These are phyloP conservation scores for Tachypleus tridentatus DNA, from an alignment of 1,140 invertebrate species.

Conservation along the genomic window DNA sequence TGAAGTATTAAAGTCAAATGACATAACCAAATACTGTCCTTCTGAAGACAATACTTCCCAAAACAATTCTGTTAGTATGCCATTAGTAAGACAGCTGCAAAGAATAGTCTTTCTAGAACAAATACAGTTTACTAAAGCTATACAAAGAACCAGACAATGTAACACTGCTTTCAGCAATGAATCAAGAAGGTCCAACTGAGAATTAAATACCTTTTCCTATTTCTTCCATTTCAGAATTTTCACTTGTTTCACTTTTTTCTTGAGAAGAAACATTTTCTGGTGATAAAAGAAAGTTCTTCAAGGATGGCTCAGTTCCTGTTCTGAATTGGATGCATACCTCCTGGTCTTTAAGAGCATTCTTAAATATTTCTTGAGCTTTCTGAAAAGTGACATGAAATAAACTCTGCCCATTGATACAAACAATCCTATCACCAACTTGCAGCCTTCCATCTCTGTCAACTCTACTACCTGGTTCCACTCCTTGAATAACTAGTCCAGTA, in stretches of 20 bases:
- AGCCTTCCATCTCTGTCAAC: slow-evolving; percentile 67
- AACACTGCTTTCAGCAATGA: too few relatives aligned
- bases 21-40: too few relatives aligned
- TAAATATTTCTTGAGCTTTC: slow-evolving; percentile 63
- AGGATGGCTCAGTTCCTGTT: neutral
- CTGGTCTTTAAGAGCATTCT: slow-evolving; percentile 49
- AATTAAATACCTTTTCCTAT: neutral
- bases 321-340: slow-evolving; percentile 43
- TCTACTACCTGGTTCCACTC: slow-evolving; percentile 67
- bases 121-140: too few relatives aligned
- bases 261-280: slow-evolving; percentile 9
- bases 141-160: too few relatives aligned
- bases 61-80: too few relatives aligned
- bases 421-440: slow-evolving; percentile 62
- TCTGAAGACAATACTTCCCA: too few relatives aligned
- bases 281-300: slow-evolving; percentile 3
- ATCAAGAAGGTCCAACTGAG: neutral
- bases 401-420: slow-evolving; percentile 72
- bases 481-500: slow-evolving; percentile 63
- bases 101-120: too few relatives aligned
- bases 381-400: slow-evolving; percentile 54
- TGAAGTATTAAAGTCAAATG: too few relatives aligned
- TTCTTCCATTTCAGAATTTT: too few relatives aligned
- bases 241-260: slow-evolving; percentile 4
- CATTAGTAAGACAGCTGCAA: too few relatives aligned